These are phyloP conservation scores for Phymorhynchus buccinoides DNA, from an alignment of 1,140 invertebrate genomes.

Conservation along the genomic window DNA sequence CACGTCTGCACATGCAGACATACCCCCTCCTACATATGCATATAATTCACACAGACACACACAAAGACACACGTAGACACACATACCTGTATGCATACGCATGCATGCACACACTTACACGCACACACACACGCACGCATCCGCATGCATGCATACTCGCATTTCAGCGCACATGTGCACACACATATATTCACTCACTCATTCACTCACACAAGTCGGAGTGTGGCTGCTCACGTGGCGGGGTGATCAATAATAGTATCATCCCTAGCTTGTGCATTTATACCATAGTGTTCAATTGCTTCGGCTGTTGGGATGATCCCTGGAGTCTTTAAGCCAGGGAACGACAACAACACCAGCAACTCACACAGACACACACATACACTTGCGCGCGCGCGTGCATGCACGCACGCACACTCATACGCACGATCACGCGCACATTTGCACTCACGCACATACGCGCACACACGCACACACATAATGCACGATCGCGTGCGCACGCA, in stretches of 20 bases:
- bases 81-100: slow-evolving; percentile 16
- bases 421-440: neutral
- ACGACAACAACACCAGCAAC: too few species aligned
- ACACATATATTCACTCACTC: too few species aligned
- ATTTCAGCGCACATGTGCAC: too few species aligned
- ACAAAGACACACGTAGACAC: neutral
- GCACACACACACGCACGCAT: neutral
- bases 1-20: neutral
- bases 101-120: neutral
- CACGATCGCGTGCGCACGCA: neutral
- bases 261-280: too few species aligned
- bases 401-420: slow-evolving; percentile 26
- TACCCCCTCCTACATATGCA: neutral
- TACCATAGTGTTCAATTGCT: too few species aligned
- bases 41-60: neutral
- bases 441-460: too few species aligned
- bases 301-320: too few species aligned
- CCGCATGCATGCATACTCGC: neutral
- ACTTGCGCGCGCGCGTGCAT: neutral
- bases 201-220: too few species aligned
- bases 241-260: too few species aligned
- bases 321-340: too few species aligned
- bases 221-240: too few species aligned
- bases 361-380: neutral
- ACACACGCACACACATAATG: too few species aligned